phyloP scores from a whole-genome alignment of 2,888 invertebrate species.

The Tachina lurida region DNA sequence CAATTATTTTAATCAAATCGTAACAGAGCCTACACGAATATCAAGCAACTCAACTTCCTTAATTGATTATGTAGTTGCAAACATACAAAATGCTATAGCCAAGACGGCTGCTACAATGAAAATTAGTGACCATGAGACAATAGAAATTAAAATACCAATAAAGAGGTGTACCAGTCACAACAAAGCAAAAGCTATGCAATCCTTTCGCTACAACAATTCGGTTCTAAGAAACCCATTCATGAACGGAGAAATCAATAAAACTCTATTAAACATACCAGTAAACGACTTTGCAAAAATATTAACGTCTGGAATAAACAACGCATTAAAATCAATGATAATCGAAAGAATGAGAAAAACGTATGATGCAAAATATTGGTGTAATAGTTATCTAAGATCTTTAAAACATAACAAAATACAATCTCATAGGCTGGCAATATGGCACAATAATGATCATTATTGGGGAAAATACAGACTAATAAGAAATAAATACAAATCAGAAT shows the following conservation, averaged over 20 bases:
- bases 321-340: background rate
- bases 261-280: background rate
- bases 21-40: slow-evolving; percentile 4
- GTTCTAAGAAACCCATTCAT: no score
- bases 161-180: no score
- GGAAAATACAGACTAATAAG: background rate
- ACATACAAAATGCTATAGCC: background rate
- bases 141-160: no score
- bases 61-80: slow-evolving; percentile 11
- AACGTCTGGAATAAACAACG: background rate
- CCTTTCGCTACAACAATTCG: no score
- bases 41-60: background rate
- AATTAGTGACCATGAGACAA: background rate
- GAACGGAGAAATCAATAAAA: no score
- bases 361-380: no score
- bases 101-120: background rate
- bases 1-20: slow-evolving; percentile 16
- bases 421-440: no score
- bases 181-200: no score
- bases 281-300: background rate
- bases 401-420: no score
- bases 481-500: background rate
- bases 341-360: no score
- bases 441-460: background rate
- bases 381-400: no score